Evolutionary conservation across 2,113 vertebrate genomes (phyloP), one percentile per base, ranked within the genome.

Genomic region (Boleophthalmus pectinirostris): DNA sequence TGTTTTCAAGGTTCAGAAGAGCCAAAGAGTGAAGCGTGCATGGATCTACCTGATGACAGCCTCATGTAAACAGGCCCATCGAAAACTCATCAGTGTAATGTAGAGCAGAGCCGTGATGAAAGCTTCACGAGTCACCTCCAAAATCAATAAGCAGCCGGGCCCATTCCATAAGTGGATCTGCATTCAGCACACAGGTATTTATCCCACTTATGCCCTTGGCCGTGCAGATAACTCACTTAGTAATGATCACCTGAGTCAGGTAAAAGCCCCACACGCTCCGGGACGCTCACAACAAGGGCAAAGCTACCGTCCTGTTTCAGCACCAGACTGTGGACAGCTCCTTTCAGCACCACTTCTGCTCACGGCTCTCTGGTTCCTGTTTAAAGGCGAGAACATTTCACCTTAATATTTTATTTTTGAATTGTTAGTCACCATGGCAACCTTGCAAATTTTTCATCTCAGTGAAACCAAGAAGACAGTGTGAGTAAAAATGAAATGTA

Each of bases 171-270:
- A 93, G 92, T 94, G 93, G 91, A 93, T 91, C 91, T 90, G 94
- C 94, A 94, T 93, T 94, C 88, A 91, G 94, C 90, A 83, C 74
- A 88, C 88, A 92, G 86, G 90, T 92, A 89, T 89, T 93, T 93
- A 93, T 89, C 79, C 87, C 92, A 93, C 94, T 95, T 95, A 95
- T 91, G 94, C 91, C 90, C 87, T 83, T 78, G 91, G 93, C 83
- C 92, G 76, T 67, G 88, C 88, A 93, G 88, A 72, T 92, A 95
- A 97, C 94, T 95, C 92, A 93, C 93, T 97, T 97, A 96, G 94
- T 91, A 96, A 96, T 94, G 95, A 96, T 96, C 96, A 95, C 93
- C 94, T 95, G 94, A 96, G 94, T 95, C 92, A 88, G 93, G 93
- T 94, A 92, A 92, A 96, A 94, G 92, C 88, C 91, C 93, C 91